Evolutionary conservation across 2,113 vertebrate genomes (phyloP).

Genomic region (Lichenostomus cassidix): DNA sequence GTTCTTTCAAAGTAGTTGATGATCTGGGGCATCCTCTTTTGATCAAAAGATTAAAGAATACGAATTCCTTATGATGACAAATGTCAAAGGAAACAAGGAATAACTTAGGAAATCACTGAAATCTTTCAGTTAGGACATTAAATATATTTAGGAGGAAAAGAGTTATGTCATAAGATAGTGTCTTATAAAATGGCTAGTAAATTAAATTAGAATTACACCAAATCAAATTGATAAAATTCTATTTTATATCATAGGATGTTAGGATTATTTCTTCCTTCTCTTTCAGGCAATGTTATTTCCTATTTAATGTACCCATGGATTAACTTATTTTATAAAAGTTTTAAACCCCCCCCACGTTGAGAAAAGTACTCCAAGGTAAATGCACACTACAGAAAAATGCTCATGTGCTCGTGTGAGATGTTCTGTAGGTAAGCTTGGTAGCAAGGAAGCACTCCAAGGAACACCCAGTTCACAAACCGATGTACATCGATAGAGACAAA

Average conservation of each 20-base stretch:
- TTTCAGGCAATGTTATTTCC: constrained; percentile 31
- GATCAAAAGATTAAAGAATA: background rate
- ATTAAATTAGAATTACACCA: constrained; percentile 36
- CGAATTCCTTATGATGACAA: constrained; percentile 9
- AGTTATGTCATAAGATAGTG: constrained; percentile 4
- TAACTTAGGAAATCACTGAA: constrained; percentile 36
- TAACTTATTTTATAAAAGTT: constrained; percentile 13
- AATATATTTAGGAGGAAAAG: constrained; percentile 32
- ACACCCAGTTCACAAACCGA: background rate
- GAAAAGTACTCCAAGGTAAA: background rate
- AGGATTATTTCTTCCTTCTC: constrained; percentile 44
- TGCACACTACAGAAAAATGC: background rate
- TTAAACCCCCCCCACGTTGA: background rate
- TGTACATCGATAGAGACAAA: accelerated
- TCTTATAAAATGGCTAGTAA: constrained; percentile 27
- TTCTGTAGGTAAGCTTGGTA: background rate
- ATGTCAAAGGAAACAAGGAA: constrained; percentile 41
- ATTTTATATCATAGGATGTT: constrained; percentile 39
- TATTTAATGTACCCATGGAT: constrained; percentile 22
- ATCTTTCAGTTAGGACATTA: constrained; percentile 28
- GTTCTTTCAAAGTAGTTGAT: background rate
- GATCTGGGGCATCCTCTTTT: background rate
- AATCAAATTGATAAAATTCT: constrained; percentile 55
- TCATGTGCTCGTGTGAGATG: accelerated
- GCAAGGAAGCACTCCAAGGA: background rate